phyloP scores from a whole-genome alignment of 2,113 vertebrate species.

The Tonatia bakeri region DNA sequence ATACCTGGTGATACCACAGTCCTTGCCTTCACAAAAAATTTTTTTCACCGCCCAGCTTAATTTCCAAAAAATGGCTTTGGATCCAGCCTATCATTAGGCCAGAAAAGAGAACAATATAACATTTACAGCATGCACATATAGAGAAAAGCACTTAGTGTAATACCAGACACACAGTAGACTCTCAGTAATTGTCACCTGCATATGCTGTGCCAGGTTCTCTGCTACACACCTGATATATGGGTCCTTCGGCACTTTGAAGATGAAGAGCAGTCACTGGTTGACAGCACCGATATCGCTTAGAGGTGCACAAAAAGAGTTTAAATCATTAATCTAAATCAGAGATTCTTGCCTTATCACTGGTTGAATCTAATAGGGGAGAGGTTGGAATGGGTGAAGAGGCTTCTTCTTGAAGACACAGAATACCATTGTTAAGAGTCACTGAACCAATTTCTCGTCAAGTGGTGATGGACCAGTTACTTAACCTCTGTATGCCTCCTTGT shows the following conservation, averaged over 20 bases:
- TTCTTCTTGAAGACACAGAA: neutral
- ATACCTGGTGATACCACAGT: neutral
- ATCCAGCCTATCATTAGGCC: neutral
- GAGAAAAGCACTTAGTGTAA: neutral
- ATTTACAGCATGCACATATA: neutral
- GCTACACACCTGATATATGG: neutral
- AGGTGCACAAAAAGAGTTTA: neutral
- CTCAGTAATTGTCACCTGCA: conserved; percentile 7
- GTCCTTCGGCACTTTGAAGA: conserved; percentile 6
- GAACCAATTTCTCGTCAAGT: neutral
- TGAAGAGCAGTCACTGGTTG: neutral
- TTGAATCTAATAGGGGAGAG: neutral
- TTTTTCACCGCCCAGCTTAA: neutral
- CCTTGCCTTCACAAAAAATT: neutral
- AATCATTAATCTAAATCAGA: neutral
- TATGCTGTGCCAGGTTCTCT: conserved; percentile 4
- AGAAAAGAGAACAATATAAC: neutral
- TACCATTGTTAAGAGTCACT: neutral
- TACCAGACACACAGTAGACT: neutral
- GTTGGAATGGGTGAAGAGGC: neutral
- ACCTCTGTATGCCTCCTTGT: neutral
- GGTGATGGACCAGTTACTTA: neutral
- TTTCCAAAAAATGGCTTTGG: conserved; percentile 28
- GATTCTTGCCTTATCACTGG: neutral
- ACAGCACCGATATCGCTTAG: neutral